Conservation (phyloP, 1,140 invertebrate genomes). For the Pogonomyrmex californicus region DNA sequence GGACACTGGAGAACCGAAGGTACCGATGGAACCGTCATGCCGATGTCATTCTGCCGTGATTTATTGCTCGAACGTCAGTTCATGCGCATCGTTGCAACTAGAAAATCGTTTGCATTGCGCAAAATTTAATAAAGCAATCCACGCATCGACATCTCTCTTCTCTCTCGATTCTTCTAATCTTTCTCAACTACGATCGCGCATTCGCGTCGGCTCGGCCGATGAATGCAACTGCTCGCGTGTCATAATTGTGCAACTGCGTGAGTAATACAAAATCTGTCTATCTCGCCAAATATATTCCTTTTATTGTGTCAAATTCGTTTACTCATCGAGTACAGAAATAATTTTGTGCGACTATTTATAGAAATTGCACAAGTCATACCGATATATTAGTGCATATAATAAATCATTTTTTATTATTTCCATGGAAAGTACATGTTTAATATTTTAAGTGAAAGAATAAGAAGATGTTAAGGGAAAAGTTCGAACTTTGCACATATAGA, state of each 20-base stretch:
- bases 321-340: constrained; percentile 3
- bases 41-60: constrained; percentile 78
- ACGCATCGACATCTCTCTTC: constrained; percentile 76
- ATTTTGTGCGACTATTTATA: not conserved
- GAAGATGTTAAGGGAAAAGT: not conserved
- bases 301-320: constrained; percentile 8
- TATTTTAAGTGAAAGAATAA: not conserved
- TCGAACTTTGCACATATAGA: not conserved
- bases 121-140: constrained; percentile 82
- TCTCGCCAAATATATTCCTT: constrained; percentile 17
- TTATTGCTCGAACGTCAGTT: constrained; percentile 65
- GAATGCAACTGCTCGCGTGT: constrained; percentile 56
- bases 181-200: constrained; percentile 60
- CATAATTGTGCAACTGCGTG: constrained; percentile 64
- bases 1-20: constrained; percentile 37
- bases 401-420: not conserved
- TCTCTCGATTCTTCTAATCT: constrained; percentile 75
- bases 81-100: constrained; percentile 55
- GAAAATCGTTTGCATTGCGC: constrained; percentile 79
- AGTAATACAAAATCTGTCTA: constrained; percentile 14
- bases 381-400: not conserved
- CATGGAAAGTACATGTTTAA: not conserved
- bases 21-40: constrained; percentile 67
- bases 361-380: not conserved
- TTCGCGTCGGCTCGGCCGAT: constrained; percentile 41